Conservation (phyloP, 1,140 invertebrate species). For the Harlomillsia oculata region DNA sequence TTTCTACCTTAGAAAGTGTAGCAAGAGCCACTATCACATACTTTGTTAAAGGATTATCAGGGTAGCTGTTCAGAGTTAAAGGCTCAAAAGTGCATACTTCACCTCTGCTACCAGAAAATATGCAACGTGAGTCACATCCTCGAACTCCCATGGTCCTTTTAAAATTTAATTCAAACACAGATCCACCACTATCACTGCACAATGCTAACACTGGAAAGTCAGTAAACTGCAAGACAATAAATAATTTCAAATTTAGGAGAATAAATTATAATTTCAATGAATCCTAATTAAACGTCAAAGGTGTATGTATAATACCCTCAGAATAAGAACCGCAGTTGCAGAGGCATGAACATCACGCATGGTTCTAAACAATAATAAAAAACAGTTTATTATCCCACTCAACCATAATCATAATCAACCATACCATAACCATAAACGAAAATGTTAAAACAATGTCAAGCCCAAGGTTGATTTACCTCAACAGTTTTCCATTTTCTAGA, state of each 20-base stretch:
- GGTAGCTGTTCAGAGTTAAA: slow-evolving; percentile 58
- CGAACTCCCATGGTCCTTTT: slow-evolving; percentile 79
- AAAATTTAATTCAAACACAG: slow-evolving; percentile 91
- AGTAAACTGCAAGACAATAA: slow-evolving; percentile 52
- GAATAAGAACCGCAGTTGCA: slow-evolving; percentile 47
- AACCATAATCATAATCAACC: not conserved
- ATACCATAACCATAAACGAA: not conserved
- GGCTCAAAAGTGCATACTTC: slow-evolving; percentile 88
- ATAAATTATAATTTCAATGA: not conserved
- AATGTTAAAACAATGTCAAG: no score
- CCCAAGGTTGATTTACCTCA: slow-evolving; percentile 28
- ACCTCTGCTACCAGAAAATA: slow-evolving; percentile 63
- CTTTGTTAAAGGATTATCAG: slow-evolving; percentile 58
- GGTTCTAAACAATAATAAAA: slow-evolving; percentile 42
- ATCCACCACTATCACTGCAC: slow-evolving; percentile 88
- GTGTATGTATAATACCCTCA: slow-evolving; percentile 41
- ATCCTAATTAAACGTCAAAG: not conserved
- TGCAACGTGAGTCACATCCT: slow-evolving; percentile 73
- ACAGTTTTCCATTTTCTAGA: slow-evolving; percentile 50
- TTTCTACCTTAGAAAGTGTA: slow-evolving; percentile 69
- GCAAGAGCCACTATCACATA: slow-evolving; percentile 81
- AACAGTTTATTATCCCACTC: not conserved
- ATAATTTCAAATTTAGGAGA: not conserved
- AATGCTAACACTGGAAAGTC: slow-evolving; percentile 65
- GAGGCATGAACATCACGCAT: slow-evolving; percentile 49